Base-by-base conservation (phyloP, 1,140 invertebrate genomes). In the Sitophilus oryzae region DNA sequence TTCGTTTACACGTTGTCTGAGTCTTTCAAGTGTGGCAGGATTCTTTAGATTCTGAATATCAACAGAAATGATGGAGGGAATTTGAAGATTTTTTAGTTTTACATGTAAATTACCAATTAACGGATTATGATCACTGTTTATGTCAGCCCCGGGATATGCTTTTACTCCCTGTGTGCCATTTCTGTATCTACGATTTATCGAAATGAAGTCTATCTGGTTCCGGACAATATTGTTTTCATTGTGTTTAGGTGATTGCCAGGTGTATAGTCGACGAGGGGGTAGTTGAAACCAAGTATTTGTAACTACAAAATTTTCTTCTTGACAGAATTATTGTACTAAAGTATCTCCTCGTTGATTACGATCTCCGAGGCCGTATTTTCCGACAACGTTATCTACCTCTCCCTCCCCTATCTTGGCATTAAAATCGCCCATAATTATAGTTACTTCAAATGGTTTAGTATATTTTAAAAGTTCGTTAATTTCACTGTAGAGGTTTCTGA, bases 201-300 rank as follows among this genome's bases (percentile, higher is more conserved):
- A n/a, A n/a, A n/a, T n/a, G 41, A 51, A 51, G 25, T 51, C 48
- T 42, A 51, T 40, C 20, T 51, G 36, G 20, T n/a, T n/a, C n/a
- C n/a, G n/a, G n/a, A n/a, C n/a, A n/a, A n/a, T n/a, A n/a, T n/a
- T n/a, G n/a, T n/a, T 51, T 41, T 30, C 38, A 34, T 51, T 51
- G 48, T 51, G n/a, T 23, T 51, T 16, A 15, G 48, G 48, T 38
- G 48, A 51, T 51, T 40, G 37, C 48, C 37, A 51, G 30, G 48
- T 51, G 20, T 42, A 41, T 16, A 51, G 48, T 51, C 38, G 18
- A 19, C 48, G 36, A 30, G 19, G 16, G 14, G 37, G 19, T n/a
- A 40, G 19, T 21, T 51, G 48, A 51, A 51, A 41, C 11, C 36
- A 51, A 21, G 48, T 51, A 22, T 51, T 42, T 8, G 36, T 21